These are phyloP conservation scores for Thumatha senex DNA, from an alignment of 2,888 invertebrate genomes.

Conservation along the genomic window DNA sequence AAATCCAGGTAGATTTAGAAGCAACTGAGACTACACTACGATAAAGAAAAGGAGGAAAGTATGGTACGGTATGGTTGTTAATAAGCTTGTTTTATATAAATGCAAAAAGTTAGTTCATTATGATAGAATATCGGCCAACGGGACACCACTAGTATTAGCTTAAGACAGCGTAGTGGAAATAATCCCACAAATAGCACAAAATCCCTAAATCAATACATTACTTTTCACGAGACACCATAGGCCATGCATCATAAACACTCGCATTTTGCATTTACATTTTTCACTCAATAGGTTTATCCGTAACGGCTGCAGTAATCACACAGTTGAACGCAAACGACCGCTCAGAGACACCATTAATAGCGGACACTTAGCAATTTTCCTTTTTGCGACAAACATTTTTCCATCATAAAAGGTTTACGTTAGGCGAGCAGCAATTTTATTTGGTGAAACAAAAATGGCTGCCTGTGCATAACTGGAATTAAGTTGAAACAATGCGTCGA, in stretches of 20 bases:
- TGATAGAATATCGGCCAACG: too few species aligned
- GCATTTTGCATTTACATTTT: conserved; percentile 7
- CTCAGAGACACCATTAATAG: conserved; percentile 20
- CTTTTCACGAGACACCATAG: neutral
- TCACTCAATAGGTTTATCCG: conserved; percentile 12
- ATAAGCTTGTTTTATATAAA: too few species aligned
- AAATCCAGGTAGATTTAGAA: too few species aligned
- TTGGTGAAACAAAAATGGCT: conserved; percentile 37
- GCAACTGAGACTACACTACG: too few species aligned
- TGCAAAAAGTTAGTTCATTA: too few species aligned
- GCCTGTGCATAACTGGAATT: conserved; percentile 38
- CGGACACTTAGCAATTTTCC: conserved; percentile 31
- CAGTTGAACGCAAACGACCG: conserved; percentile 11
- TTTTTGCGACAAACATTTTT: conserved; percentile 28
- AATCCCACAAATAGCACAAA: too few species aligned
- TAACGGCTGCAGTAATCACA: conserved; percentile 14
- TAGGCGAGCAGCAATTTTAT: conserved; percentile 29
- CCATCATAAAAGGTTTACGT: conserved; percentile 38
- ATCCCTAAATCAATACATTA: too few species aligned
- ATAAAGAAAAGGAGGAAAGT: too few species aligned
- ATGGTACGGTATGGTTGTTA: too few species aligned
- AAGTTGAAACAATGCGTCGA: conserved; percentile 43
- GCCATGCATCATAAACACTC: conserved; percentile 2
- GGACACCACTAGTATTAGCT: too few species aligned
- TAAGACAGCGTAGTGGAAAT: too few species aligned